phyloP scores from a whole-genome alignment of 2,888 invertebrate species.

The Endomychus coccineus region DNA sequence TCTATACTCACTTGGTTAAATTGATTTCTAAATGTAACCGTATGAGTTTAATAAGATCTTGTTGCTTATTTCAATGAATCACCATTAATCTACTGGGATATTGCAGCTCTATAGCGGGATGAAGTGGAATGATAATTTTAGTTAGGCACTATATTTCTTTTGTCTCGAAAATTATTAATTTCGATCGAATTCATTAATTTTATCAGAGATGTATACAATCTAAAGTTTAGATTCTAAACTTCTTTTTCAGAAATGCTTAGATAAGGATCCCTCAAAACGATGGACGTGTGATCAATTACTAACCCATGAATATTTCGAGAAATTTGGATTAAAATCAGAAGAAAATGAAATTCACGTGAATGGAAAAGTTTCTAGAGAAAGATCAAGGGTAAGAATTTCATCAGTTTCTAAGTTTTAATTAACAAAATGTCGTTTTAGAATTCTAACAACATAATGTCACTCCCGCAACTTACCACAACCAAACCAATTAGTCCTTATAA shows the following conservation, averaged over 20 bases:
- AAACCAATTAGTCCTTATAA: conserved; percentile 50
- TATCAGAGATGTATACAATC: too few species aligned
- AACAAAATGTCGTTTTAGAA: conserved; percentile 35
- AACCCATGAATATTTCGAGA: conserved; percentile 86
- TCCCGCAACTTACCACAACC: conserved; percentile 55
- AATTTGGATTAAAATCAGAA: conserved; percentile 75
- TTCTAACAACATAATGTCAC: conserved; percentile 52
- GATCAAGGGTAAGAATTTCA: conserved; percentile 60
- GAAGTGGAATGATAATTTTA: too few species aligned
- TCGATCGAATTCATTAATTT: too few species aligned
- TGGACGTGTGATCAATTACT: conserved; percentile 89
- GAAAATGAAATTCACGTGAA: conserved; percentile 55
- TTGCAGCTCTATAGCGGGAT: too few species aligned
- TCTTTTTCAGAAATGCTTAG: conserved; percentile 78
- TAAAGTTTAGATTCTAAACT: too few species aligned
- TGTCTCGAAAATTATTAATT: too few species aligned
- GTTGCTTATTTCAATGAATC: too few species aligned
- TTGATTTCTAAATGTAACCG: too few species aligned
- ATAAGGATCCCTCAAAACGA: conserved; percentile 86
- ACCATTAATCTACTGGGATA: too few species aligned
- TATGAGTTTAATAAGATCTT: too few species aligned
- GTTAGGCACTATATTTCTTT: too few species aligned
- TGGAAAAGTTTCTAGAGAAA: conserved; percentile 53
- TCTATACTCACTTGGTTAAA: too few species aligned
- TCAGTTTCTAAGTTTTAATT: background rate